Base-by-base conservation (phyloP, 2,113 vertebrate species). In the Leucosticte australis region DNA sequence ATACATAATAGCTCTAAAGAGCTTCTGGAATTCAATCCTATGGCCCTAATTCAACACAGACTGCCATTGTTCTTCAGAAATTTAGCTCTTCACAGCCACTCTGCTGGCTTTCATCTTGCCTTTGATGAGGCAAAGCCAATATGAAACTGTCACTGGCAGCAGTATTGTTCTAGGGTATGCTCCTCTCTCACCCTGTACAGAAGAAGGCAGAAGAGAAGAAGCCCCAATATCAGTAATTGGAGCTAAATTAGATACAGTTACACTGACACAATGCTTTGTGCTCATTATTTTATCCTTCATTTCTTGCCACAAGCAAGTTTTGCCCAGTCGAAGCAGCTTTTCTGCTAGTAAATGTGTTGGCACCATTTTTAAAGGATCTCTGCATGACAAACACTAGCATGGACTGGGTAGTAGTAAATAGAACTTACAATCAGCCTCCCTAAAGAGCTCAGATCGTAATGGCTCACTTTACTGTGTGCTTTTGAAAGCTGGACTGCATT, bases 201-300 rank as follows among this genome's bases (percentile, higher is more conserved):
- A 78, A 31, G 9, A 52, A 6, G n/a, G 62, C 35, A 89, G 39
- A 83, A 41, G 30, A 50, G 39, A 63, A 83, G 49, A 57, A 83
- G 33, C 35, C 71, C 42, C 31, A 62, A 8, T 74, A 88, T 74
- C 86, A 96, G 88, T 68, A 94, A 24, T 0, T 92, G 60, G 52
- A 92, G 42, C 28, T 94, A 67, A 83, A 93, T 84, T 92, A 87
- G 83, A 52, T 87, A 81, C 50, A 81, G 76, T 83, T 83, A 75
- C 39, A 78, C 30, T 64, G 92, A 78, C 27, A 83, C 13, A 90
- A 71, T 47, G 33, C 60, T 92, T 92, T 87, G 47, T 84, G 39
- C 47, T 93, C 8, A 13, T 74, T 92, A 81, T 95, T 92, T 86
- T 83, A 89, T 52, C 68, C 52, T 24, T 69, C 35, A 23, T 81